Percentiles rank a stretch among this genome's conserved stretches.
These are phyloP conservation scores for Nycticebus coucang DNA, from an alignment of 2,113 vertebrate genomes.

Conservation along the genomic window DNA sequence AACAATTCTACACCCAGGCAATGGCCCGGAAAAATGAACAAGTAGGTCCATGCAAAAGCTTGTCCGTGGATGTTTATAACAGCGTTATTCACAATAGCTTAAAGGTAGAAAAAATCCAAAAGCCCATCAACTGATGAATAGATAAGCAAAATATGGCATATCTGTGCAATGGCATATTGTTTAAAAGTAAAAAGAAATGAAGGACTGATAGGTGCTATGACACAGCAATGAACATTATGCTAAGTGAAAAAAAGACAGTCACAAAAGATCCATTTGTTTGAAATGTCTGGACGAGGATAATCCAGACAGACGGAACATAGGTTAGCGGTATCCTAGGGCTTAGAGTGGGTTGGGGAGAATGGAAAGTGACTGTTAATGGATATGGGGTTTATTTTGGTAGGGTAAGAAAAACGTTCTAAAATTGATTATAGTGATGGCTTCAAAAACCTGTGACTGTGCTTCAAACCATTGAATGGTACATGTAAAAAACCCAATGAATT, in stretches of 20 bases:
- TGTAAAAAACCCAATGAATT: not conserved
- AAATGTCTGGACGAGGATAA: not conserved
- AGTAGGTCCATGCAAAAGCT: not conserved
- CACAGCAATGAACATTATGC: not conserved
- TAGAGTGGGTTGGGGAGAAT: not conserved
- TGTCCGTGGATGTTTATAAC: not conserved
- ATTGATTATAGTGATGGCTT: not conserved
- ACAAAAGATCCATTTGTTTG: constrained; percentile 10
- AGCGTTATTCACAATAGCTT: not conserved
- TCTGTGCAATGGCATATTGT: not conserved
- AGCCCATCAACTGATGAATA: not conserved
- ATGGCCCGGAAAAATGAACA: not conserved
- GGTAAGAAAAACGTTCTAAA: constrained; percentile 35
- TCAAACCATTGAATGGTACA: not conserved
- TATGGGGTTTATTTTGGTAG: not conserved
- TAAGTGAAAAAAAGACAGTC: constrained; percentile 27
- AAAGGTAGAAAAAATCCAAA: not conserved
- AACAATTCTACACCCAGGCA: not conserved
- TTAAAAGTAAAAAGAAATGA: not conserved
- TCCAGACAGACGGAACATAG: constrained; percentile 22
- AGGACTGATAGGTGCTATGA: not conserved
- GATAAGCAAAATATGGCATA: not conserved
- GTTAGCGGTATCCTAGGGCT: constrained; percentile 14
- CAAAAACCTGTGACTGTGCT: not conserved
- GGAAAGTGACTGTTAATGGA: constrained; percentile 28